Evolutionary conservation across 2,888 invertebrate species (phyloP).

Genomic region (Spilarctia lutea): DNA sequence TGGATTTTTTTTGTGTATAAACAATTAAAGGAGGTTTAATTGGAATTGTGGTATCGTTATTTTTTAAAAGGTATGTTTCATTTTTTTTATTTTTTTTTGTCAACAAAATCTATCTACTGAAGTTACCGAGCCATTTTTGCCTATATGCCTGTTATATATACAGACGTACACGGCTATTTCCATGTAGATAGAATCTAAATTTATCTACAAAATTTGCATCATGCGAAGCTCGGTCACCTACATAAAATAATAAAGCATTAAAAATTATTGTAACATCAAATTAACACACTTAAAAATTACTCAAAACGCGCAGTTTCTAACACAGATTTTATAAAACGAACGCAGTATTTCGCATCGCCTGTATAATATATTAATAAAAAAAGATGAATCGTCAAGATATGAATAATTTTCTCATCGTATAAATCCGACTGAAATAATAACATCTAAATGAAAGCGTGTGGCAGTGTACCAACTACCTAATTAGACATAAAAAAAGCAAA

Average conservation of each 20-base stretch:
- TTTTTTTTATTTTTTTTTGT: background rate
- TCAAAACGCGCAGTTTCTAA: background rate
- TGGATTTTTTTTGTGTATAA: slow-evolving; percentile 53
- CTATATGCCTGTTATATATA: background rate
- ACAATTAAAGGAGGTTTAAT: slow-evolving; percentile 49
- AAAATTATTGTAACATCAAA: background rate
- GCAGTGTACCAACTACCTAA: slow-evolving; percentile 4
- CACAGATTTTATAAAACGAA: background rate
- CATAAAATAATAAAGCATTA: background rate
- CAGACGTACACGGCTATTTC: background rate
- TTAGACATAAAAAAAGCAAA: background rate
- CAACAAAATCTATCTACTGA: background rate
- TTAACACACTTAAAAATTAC: background rate
- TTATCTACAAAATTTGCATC: background rate
- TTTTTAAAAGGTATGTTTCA: slow-evolving; percentile 61
- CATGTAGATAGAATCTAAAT: background rate
- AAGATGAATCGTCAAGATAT: background rate
- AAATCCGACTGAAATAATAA: background rate
- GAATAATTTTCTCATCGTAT: background rate
- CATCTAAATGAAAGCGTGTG: slow-evolving; percentile 13
- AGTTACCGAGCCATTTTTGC: background rate
- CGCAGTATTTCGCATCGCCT: background rate
- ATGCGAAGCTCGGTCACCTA: background rate
- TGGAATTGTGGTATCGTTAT: slow-evolving; percentile 59
- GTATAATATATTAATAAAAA: background rate